Base-by-base conservation (phyloP, 2,797 vertebrate genomes). In the Tenualosa ilisha region DNA sequence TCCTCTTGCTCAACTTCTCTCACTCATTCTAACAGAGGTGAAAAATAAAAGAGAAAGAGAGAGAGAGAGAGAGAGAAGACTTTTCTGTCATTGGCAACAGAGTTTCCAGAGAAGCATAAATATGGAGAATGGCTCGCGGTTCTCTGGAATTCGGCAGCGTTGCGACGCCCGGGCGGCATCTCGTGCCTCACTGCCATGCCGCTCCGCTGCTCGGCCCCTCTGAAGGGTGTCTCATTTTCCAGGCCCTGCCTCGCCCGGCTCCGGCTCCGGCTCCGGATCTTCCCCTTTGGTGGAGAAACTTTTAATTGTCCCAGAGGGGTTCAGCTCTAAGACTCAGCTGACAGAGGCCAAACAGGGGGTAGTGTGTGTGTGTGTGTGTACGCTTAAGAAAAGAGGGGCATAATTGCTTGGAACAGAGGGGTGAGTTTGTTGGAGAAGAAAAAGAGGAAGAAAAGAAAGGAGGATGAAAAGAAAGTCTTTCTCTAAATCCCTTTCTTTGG, bases 231-330 rank as follows among this genome's bases (percentile, higher is more conserved):
- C 68, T 75, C 15, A 75, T 75, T 75, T 75, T 40, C 31, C 68
- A 75, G 46, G 3, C 46, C 46, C 4, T 46, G 46, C 46, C 46
- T 46, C 46, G 46, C 46, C 3, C 7, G 46, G 46, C 46, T 46
- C 46, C 46, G 46, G 46, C 46, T 46, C 46, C 46, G 7, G 46
- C 46, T 46, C 46, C 7, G 3, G 46, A 46, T 46, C 46, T 46
- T 46, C 46, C 37, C 68, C 15, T 4, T 75, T 20, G 31, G 68
- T 75, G 68, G 68, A 37, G 31, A 43, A 75, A 75, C 68, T 75
- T 75, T 75, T 75, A 75, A 75, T 75, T 75, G 31, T 75, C 68
- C 68, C 68, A 15, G 37, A 75, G 37, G 68, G 37, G 3, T 75
- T 24, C 65, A 72, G 26, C 65, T 72, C 68, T 20, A 15, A 37